These are phyloP conservation scores for Diarsia mendica DNA, from an alignment of 2,888 invertebrate species.

Conservation along the genomic window DNA sequence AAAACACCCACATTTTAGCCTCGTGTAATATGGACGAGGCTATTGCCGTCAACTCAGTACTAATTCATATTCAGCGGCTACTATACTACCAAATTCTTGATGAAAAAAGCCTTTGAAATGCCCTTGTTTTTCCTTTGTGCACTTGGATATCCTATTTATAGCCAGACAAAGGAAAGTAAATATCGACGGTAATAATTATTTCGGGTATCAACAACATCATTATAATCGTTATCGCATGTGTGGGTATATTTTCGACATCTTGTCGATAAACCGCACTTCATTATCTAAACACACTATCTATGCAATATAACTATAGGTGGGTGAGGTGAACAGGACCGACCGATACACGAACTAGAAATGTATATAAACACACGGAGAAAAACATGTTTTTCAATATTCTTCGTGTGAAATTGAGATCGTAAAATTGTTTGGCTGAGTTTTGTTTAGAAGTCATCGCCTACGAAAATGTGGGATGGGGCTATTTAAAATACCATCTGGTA, in stretches of 20 bases:
- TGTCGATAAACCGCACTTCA: slow-evolving; percentile 43
- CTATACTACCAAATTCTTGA: too few species aligned
- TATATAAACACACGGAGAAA: too few species aligned
- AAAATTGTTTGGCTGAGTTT: background rate
- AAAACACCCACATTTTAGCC: background rate
- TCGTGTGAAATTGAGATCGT: background rate
- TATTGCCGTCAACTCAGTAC: background rate
- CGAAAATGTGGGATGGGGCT: background rate
- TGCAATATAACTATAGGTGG: slow-evolving; percentile 24
- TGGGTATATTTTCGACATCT: slow-evolving; percentile 34
- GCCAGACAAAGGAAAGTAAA: slow-evolving; percentile 13
- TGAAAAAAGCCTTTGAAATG: background rate
- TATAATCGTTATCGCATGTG: slow-evolving; percentile 44
- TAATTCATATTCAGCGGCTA: background rate
- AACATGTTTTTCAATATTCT: background rate
- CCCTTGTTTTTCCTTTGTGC: background rate
- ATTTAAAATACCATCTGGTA: too few species aligned
- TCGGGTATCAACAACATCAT: slow-evolving; percentile 40
- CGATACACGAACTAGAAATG: slow-evolving; percentile 10
- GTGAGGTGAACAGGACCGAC: slow-evolving; percentile 15
- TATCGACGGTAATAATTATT: slow-evolving; percentile 6
- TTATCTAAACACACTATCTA: slow-evolving; percentile 49
- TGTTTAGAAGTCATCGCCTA: background rate
- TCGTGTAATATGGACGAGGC: background rate
- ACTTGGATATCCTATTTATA: background rate